Base-by-base conservation (phyloP, 2,113 vertebrate species). In the Scomber colias region DNA sequence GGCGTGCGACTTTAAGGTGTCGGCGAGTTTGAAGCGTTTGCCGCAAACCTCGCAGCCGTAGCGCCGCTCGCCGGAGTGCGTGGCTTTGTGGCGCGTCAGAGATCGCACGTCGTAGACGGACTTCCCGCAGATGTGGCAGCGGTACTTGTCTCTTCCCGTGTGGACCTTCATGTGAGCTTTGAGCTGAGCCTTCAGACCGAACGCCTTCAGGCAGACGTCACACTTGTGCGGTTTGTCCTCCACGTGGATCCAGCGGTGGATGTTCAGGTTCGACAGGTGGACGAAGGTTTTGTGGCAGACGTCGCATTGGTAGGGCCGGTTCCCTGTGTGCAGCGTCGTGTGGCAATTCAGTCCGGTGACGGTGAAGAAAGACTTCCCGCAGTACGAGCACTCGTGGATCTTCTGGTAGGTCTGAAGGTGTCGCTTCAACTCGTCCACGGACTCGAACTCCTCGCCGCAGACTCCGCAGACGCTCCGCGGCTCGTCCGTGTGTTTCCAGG, bases 71-170 rank as follows among this genome's bases (percentile, higher is more conserved):
- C 46, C 78, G 0, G 86, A 84, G 76, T 92, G 91, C 0, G 82
- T 90, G 80, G 79, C 69, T 67, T 82, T 91, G 77, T 92, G 91
- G 66, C 89, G 91, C 15, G 70, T 69, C 0, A 92, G 21, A 0
- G 91, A 91, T 0, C 89, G 55, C 74, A 49, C 64, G 83, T 90
- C 82, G 5, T 81, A 72, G 61, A 92, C 83, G 13, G 82, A 77
- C 24, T 87, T 90, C 0, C 88, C 89, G 13, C 91, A 91, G 5
- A 90, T 62, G 2, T 84, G 86, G 0, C 91, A 92, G 0, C 84
- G 78, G 60, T 85, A 40, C 35, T 40, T 40, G 78, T 3, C 30
- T 31, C 70, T 77, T 87, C 9, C 0, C 1, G 63, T 68, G 78
- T 10, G 66, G 27, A 40, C 35, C 35, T 40, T 40, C 35, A 40